phyloP scores from a whole-genome alignment of 2,888 invertebrate species.

The Phortica magna region DNA sequence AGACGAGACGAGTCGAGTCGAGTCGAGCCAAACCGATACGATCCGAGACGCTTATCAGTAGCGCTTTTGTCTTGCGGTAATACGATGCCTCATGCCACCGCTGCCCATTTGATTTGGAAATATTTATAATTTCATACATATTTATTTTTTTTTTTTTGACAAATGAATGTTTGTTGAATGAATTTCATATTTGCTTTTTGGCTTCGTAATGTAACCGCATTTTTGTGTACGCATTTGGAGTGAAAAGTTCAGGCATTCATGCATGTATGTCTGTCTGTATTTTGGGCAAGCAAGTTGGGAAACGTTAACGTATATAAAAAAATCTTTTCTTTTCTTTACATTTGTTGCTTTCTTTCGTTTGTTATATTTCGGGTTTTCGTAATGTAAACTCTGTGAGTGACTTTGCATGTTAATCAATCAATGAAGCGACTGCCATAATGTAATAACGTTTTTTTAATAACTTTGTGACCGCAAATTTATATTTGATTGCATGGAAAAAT shows the following conservation, averaged over 20 bases:
- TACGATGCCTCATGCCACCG: not conserved
- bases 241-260: conserved; percentile 35
- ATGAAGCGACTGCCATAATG: conserved; percentile 48
- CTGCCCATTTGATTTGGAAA: conserved; percentile 41
- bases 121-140: conserved; percentile 46
- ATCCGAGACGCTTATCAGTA: conserved; percentile 43
- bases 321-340: conserved; percentile 4
- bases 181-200: conserved; percentile 30
- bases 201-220: conserved; percentile 18
- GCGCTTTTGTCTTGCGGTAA: conserved; percentile 4
- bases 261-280: no score
- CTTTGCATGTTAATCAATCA: conserved; percentile 64
- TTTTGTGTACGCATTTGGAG: conserved; percentile 29
- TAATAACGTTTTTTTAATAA: conserved; percentile 62
- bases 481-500: not conserved
- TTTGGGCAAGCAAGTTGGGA: conserved; percentile 19
- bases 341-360: not conserved
- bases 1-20: not conserved
- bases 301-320: not conserved
- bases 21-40: no score
- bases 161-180: conserved; percentile 36
- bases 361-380: not conserved
- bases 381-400: not conserved
- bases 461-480: conserved; percentile 15
- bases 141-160: not conserved